Base-by-base conservation (phyloP, 2,113 vertebrate species). In the Desmodus rotundus region DNA sequence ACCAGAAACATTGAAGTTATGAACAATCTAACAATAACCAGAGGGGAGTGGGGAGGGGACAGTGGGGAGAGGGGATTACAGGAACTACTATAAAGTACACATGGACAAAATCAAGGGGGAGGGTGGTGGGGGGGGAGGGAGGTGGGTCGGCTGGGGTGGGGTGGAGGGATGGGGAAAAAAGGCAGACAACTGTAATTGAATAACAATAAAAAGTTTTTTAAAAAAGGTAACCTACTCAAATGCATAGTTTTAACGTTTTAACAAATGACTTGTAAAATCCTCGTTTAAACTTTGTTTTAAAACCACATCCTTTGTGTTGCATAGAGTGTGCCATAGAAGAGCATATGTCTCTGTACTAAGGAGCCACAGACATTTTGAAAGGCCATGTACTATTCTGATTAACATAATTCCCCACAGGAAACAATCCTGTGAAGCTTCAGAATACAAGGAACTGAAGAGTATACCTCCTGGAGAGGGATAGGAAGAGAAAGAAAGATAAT, bases 391-490 rank as follows among this genome's bases (percentile, higher is more conserved):
- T 91, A 26, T 84, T 87, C 19, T 83, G 22, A 95, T 67, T 95
- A 56, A 61, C 31, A 50, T 68, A 52, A 87, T 78, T 93, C 15
- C 47, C 92, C 77, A 17, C 2, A 87, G 89, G 95, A 96, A 2
- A 50, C 5, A 83, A 73, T 88, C n/a, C 36, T 76, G n/a, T 5
- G 58, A 73, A 97, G 95, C 22, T 89, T 52, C 85, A 95, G 56
- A 92, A 89, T 92, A 97, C 54, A 95, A 97, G 93, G 33, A 56
- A 88, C 43, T 85, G 2, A 22, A 73, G 26, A 50, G 56, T 90
- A 24, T 70, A 28, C 31, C 22, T 54, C 56, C n/a, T 94, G 67
- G 43, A 81, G 70, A 83, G 58, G 38, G 86, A 96, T 65, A 63
- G 41, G n/a, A 70, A 84, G 3, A 76, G 74, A 2, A 65, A 61